A percentile compares a stretch with the other conserved stretches of the same genome.
Evolutionary conservation across 2,888 invertebrate species (phyloP).

Genomic region (Amiota communis): DNA sequence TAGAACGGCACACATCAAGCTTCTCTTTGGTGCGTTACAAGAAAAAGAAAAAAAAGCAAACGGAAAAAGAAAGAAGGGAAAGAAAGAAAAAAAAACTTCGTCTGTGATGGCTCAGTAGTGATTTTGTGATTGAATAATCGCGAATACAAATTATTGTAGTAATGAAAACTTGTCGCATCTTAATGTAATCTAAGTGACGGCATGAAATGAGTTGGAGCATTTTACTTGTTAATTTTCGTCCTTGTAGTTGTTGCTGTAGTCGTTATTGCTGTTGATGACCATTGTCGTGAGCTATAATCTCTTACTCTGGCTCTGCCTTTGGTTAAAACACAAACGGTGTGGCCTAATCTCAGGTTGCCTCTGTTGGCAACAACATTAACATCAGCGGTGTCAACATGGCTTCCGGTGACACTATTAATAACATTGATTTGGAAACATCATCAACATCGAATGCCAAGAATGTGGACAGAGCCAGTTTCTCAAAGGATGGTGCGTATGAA

Average conservation of each 20-base stretch:
- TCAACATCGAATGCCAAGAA: constrained; percentile 77
- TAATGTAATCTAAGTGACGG: neutral
- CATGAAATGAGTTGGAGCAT: constrained; percentile 20
- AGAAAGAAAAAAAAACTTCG: constrained; percentile 1
- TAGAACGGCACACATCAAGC: constrained; percentile 24
- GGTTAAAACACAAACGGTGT: neutral
- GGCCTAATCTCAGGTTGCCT: neutral
- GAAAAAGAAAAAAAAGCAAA: too few species aligned
- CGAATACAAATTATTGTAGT: neutral
- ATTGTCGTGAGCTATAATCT: neutral
- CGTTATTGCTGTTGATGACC: constrained; percentile 10
- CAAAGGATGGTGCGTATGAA: constrained; percentile 55
- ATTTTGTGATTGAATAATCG: constrained; percentile 24
- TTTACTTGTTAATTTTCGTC: neutral
- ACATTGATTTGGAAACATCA: constrained; percentile 85
- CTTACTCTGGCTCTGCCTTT: neutral
- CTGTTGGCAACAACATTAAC: neutral
- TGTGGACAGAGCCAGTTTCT: constrained; percentile 74
- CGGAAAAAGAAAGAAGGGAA: too few species aligned
- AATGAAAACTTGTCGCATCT: neutral
- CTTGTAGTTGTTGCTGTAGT: constrained; percentile 11
- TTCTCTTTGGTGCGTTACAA: neutral
- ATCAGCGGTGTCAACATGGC: constrained; percentile 78
- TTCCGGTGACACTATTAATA: constrained; percentile 86
- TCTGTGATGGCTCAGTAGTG: constrained; percentile 17